Evolutionary conservation across 2,797 vertebrate species (phyloP), one percentile per base, ranked within the genome.

Genomic region (Argyrosomus regius): DNA sequence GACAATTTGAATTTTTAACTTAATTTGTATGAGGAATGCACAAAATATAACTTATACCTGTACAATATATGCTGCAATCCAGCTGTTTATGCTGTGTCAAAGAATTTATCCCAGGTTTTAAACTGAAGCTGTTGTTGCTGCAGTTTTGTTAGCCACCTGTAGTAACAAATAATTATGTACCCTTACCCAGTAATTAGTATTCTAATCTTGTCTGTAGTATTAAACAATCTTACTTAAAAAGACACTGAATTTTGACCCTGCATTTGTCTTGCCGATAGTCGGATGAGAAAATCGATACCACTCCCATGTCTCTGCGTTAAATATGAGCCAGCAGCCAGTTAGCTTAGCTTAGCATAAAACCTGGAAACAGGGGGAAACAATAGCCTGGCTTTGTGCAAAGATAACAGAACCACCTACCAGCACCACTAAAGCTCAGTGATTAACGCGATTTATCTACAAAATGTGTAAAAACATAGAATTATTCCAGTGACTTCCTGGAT

Each of bases 281-380:
- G 5, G 48, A 58, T 43, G 3, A 57, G n/a, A 57, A 11, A 6
- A 53, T 39, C 0, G 18, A 53, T 6, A 28, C 39, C 4, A 13
- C 12, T 46, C 3, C 39, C 1, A 2, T 26, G 6, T 24, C 0
- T 50, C n/a, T 31, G 22, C 0, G 1, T 18, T 45, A 48, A 59
- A 79, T 24, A n/a, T 26, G 16, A 64, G 39, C 24, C 41, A 39
- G 6, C 6, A 31, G 60, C 3, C 24, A 13, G 54, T 58, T 62
- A 60, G n/a, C 54, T 41, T 77, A 70, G 43, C 41, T 66, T 58
- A 66, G 56, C 49, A 59, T 69, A 56, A 35, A 62, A 14, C 53
- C 6, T 49, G 5, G 24, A 77, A 77, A 39, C 16, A 0, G 35
- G 18, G 6, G 39, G 4, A 50, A 57, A 39, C 17, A 18, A 26